These are phyloP conservation scores for Chamaea fasciata DNA, from an alignment of 2,113 vertebrate species.

Conservation along the genomic window DNA sequence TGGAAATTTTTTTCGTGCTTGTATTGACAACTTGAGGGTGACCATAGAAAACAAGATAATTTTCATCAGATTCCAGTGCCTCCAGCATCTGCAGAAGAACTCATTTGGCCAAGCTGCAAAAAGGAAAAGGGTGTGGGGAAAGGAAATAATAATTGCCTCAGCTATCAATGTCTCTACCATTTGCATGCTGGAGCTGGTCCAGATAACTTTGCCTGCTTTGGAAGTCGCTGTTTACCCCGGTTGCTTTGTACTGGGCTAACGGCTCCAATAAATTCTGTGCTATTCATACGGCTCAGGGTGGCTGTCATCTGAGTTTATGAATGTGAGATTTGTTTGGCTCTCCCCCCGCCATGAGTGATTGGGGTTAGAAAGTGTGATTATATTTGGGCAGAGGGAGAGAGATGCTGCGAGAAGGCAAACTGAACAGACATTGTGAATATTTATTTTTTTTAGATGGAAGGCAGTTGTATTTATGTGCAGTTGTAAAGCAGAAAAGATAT, in stretches of 20 bases:
- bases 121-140: not conserved
- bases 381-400: conserved; percentile 24
- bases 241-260: conserved; percentile 28
- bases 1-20: not conserved
- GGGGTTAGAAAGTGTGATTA: conserved; percentile 25
- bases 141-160: conserved; percentile 37
- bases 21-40: not conserved
- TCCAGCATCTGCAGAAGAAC: not conserved
- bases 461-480: conserved; percentile 60
- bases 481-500: conserved; percentile 64
- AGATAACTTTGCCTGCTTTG: conserved; percentile 2
- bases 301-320: conserved; percentile 47
- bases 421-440: conserved; percentile 56
- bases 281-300: not conserved
- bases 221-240: not conserved
- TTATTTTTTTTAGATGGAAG: conserved; percentile 50
- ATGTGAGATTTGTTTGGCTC: conserved; percentile 52
- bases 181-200: conserved; percentile 16
- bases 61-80: not conserved
- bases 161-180: not conserved
- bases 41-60: not conserved
- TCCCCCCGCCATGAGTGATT: not conserved
- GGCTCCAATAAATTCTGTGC: not conserved
- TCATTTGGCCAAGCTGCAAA: not conserved
- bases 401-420: conserved; percentile 52